Percentiles rank a stretch among this genome's conserved stretches.
These are phyloP conservation scores for Heliconius melpomene DNA, from an alignment of 1,140 invertebrate species.

Conservation along the genomic window DNA sequence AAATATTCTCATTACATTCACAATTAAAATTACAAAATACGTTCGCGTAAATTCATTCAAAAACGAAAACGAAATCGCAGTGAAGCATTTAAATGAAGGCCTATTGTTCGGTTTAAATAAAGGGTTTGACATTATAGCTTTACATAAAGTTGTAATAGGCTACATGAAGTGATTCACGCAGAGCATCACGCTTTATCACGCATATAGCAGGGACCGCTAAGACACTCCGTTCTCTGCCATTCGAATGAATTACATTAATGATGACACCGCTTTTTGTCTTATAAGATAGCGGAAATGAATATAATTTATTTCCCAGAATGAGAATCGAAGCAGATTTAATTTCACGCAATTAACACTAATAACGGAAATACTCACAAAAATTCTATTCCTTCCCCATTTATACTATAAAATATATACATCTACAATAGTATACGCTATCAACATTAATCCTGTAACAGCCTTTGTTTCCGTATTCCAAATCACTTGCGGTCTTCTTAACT, in stretches of 20 bases:
- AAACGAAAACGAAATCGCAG: conserved; percentile 50
- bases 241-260: too few species aligned
- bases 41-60: conserved; percentile 30
- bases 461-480: conserved; percentile 39
- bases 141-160: neutral
- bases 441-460: conserved; percentile 36
- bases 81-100: conserved; percentile 54
- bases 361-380: too few species aligned
- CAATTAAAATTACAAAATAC: conserved; percentile 19
- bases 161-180: too few species aligned
- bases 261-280: too few species aligned
- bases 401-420: neutral
- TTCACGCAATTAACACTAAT: too few species aligned
- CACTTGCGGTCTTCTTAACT: conserved; percentile 36
- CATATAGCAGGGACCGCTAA: too few species aligned
- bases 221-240: too few species aligned
- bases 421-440: conserved; percentile 11
- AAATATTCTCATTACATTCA: conserved; percentile 8
- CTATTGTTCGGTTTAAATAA: conserved; percentile 55
- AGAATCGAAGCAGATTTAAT: too few species aligned
- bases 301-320: too few species aligned
- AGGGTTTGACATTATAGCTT: conserved; percentile 25
- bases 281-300: too few species aligned
- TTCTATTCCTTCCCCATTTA: neutral
- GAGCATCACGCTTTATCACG: too few species aligned